Evolutionary conservation across 2,888 invertebrate species (phyloP).

Genomic region (Cryptocephalus moraei): DNA sequence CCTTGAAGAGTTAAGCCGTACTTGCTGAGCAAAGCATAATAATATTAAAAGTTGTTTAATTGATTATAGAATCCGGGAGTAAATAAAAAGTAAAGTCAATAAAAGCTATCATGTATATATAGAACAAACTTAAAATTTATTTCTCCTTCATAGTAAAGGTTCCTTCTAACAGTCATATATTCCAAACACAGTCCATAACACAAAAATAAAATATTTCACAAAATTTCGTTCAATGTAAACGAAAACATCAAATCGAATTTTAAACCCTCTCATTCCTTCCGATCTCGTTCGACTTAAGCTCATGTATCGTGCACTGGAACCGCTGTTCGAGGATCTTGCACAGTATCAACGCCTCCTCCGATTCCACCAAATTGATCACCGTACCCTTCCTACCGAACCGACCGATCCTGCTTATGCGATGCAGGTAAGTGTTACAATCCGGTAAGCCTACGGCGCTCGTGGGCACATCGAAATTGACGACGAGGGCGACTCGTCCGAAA

Average conservation of each 20-base stretch:
- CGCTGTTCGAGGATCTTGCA: conserved; percentile 76
- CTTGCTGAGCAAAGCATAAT: too few relatives aligned
- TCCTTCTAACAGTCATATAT: too few relatives aligned
- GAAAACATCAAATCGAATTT: conserved; percentile 23
- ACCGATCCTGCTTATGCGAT: conserved; percentile 95
- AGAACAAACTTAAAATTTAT: too few relatives aligned
- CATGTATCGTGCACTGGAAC: conserved; percentile 76
- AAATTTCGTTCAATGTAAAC: too few relatives aligned
- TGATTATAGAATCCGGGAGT: too few relatives aligned
- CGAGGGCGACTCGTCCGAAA: conserved; percentile 94
- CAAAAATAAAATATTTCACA: too few relatives aligned
- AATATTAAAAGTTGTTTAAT: too few relatives aligned
- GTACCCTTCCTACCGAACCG: conserved; percentile 95
- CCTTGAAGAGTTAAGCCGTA: too few relatives aligned
- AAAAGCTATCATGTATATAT: too few relatives aligned
- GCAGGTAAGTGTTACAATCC: conserved; percentile 95
- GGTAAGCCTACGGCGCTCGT: conserved; percentile 70
- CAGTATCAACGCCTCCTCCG: conserved; percentile 56
- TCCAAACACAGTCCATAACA: too few relatives aligned
- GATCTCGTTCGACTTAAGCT: conserved; percentile 79
- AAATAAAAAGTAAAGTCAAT: too few relatives aligned
- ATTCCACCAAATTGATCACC: conserved; percentile 93
- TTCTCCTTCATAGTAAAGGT: too few relatives aligned
- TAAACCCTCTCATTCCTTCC: conserved; percentile 87
- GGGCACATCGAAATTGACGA: conserved; percentile 97